phyloP scores from a whole-genome alignment of 1,140 invertebrate genomes.

The Danaus melanippus region DNA sequence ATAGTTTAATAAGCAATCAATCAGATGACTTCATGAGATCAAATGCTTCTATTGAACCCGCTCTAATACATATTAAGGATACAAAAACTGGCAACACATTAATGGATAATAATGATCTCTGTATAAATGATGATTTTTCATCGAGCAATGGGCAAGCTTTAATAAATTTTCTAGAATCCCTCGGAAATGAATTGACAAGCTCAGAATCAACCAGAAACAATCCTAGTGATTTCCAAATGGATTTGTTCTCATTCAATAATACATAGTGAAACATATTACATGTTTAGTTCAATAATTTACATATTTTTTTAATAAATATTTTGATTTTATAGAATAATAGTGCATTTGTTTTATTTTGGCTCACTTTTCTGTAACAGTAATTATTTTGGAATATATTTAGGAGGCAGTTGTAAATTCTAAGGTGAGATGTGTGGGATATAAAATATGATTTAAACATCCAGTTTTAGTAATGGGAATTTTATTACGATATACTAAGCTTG shows the following conservation, averaged over 20 bases:
- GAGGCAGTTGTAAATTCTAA: no score
- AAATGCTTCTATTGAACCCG: slow-evolving; percentile 12
- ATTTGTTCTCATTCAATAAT: slow-evolving; percentile 58
- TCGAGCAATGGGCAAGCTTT: slow-evolving; percentile 42
- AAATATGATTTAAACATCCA: no score
- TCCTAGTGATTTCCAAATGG: slow-evolving; percentile 52
- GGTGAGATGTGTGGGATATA: no score
- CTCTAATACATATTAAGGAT: slow-evolving; percentile 13
- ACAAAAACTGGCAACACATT: neutral
- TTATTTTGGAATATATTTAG: no score
- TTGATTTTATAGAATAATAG: no score
- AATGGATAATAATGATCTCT: slow-evolving; percentile 17
- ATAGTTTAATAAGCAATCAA: slow-evolving; percentile 16
- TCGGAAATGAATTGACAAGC: slow-evolving; percentile 47
- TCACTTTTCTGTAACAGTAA: no score
- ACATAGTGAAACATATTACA: slow-evolving; percentile 21
- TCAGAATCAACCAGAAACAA: slow-evolving; percentile 49
- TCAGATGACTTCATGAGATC: slow-evolving; percentile 14
- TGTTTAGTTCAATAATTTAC: slow-evolving; percentile 18
- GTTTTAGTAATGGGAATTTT: neutral
- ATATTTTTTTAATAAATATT: slow-evolving; percentile 1
- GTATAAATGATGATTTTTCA: slow-evolving; percentile 20
- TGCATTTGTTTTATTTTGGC: slow-evolving; percentile 11
- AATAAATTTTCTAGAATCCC: slow-evolving; percentile 54
- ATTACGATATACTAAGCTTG: slow-evolving; percentile 75